Percentiles rank a stretch among this genome's conserved stretches.
Conservation (phyloP, 2,113 vertebrate species). For the Xiphophorus hellerii region DNA sequence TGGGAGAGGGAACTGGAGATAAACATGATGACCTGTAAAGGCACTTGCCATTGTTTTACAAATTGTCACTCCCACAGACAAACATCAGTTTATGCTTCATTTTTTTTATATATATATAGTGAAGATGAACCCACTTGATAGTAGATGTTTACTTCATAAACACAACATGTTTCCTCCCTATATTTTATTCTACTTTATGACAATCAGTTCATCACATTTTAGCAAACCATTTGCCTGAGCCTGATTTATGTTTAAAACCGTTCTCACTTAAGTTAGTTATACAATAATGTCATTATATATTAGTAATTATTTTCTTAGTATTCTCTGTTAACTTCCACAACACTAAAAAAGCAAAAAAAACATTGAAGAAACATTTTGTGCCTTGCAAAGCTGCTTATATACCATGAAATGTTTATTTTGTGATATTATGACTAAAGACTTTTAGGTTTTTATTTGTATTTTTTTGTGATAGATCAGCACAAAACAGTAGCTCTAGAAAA, state of each 20-base stretch:
- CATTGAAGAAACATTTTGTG: not conserved
- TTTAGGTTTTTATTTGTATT: not conserved
- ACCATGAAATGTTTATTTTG: not conserved
- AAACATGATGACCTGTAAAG: constrained; percentile 18
- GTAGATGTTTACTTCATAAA: constrained; percentile 3
- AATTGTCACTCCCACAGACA: constrained; percentile 3
- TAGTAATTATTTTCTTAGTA: not conserved
- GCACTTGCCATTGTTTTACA: constrained; percentile 37
- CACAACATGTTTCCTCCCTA: not conserved
- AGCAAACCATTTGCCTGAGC: not conserved
- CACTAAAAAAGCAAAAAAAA: not conserved
- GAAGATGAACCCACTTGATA: constrained; percentile 33
- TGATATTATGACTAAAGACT: not conserved
- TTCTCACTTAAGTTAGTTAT: not conserved
- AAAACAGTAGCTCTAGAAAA: not conserved
- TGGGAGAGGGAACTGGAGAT: constrained; percentile 39
- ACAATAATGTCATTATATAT: not conserved
- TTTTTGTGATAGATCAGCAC: not conserved
- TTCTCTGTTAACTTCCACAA: not conserved
- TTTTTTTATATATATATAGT: constrained; percentile 42
- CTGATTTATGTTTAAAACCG: not conserved
- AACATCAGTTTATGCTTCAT: constrained; percentile 27
- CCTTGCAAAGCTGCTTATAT: not conserved
- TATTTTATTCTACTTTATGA: not conserved
- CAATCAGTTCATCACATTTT: not conserved